Evolutionary conservation across 2,113 vertebrate genomes (phyloP).

Genomic region (Amazona vittata): DNA sequence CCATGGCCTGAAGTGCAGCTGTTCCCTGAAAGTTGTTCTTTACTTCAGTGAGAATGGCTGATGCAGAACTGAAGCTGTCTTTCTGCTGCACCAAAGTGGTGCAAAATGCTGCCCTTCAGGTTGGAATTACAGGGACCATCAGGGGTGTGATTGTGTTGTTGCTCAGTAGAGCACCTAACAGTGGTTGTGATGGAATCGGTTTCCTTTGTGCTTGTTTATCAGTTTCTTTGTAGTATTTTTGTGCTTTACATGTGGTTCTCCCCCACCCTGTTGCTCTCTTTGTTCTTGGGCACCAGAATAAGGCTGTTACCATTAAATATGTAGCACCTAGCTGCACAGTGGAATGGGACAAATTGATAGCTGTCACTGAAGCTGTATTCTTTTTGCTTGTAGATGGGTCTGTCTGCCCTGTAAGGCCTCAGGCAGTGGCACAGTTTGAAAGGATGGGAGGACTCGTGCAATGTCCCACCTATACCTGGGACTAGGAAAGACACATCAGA

Average conservation of each 20-base stretch:
- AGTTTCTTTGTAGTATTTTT: not conserved
- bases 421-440: not conserved
- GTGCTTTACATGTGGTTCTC: not conserved
- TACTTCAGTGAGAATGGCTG: fast-evolving
- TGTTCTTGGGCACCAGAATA: not conserved
- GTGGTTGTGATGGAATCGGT: not conserved
- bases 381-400: not conserved
- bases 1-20: not conserved
- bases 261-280: fast-evolving
- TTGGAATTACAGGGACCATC: not conserved
- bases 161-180: not conserved
- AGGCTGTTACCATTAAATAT: not conserved
- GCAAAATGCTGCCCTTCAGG: not conserved
- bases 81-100: fast-evolving
- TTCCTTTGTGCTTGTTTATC: not conserved
- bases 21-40: not conserved
- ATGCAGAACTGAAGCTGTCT: not conserved
- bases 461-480: too few species aligned
- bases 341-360: fast-evolving
- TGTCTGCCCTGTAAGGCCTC: not conserved
- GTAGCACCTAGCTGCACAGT: not conserved
- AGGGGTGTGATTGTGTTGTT: fast-evolving
- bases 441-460: not conserved
- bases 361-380: not conserved
- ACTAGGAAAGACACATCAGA: not conserved